phyloP scores from a whole-genome alignment of 2,888 invertebrate species.

The Nineta flava region DNA sequence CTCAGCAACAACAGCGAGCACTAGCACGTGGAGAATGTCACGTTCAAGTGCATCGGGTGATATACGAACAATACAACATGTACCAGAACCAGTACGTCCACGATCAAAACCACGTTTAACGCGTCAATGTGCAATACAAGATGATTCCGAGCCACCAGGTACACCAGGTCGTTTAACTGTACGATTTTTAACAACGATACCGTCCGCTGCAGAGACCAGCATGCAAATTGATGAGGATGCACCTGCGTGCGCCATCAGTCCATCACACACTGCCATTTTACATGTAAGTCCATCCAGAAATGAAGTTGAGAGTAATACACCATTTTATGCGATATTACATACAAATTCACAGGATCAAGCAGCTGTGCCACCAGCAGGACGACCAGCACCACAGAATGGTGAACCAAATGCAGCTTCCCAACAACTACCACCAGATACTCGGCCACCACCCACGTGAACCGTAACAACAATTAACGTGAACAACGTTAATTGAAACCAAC shows the following conservation, averaged over 20 bases:
- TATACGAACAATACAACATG: slow-evolving; percentile 21
- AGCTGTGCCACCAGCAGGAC: too few species aligned
- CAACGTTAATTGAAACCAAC: too few species aligned
- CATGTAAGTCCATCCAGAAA: not conserved
- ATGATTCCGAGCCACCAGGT: slow-evolving; percentile 49
- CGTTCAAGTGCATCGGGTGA: slow-evolving; percentile 62
- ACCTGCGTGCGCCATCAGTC: slow-evolving; percentile 7
- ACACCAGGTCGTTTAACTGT: slow-evolving; percentile 35
- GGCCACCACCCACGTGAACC: not conserved
- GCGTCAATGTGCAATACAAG: slow-evolving; percentile 64
- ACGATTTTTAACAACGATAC: slow-evolving; percentile 53
- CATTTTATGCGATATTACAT: slow-evolving; percentile 24
- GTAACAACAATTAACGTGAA: not conserved
- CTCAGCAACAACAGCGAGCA: slow-evolving; percentile 75
- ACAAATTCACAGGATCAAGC: slow-evolving; percentile 18
- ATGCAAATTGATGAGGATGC: slow-evolving; percentile 49
- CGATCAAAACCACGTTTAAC: slow-evolving; percentile 57
- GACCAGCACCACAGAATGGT: slow-evolving; percentile 12
- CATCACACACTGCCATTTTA: slow-evolving; percentile 6
- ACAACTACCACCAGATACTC: slow-evolving; percentile 1
- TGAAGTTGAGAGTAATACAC: not conserved
- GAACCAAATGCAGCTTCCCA: not conserved
- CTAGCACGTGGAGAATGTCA: slow-evolving; percentile 79
- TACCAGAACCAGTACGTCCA: slow-evolving; percentile 10
- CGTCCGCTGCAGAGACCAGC: slow-evolving; percentile 56